Evolutionary conservation across 2,797 vertebrate species (phyloP).

Genomic region (Babyrousa celebensis): DNA sequence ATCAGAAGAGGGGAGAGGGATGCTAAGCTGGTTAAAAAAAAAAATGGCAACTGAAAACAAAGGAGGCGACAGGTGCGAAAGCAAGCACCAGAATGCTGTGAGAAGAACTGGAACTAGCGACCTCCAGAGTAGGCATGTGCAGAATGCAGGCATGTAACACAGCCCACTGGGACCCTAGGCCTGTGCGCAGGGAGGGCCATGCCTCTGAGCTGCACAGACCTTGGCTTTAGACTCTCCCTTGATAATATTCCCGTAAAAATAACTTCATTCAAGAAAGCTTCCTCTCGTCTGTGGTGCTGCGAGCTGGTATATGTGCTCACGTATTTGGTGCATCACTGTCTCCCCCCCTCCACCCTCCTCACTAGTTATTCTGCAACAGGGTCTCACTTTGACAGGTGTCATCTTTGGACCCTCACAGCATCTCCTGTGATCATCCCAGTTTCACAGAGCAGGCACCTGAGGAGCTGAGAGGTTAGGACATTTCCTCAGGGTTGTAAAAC

Average conservation of each 20-base stretch:
- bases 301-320: no score
- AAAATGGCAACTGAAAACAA: background rate
- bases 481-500: background rate
- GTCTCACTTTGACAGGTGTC: background rate
- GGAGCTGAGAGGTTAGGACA: background rate
- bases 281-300: no score
- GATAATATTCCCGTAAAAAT: background rate
- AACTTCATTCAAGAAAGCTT: background rate
- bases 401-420: accelerated
- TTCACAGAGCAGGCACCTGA: background rate
- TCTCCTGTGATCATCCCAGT: background rate
- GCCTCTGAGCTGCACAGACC: background rate
- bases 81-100: background rate
- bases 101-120: background rate
- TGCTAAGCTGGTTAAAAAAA: background rate
- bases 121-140: background rate
- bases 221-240: background rate
- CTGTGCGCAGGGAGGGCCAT: background rate
- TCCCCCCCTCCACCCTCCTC: background rate
- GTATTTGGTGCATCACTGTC: background rate
- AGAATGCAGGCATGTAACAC: accelerated
- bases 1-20: background rate
- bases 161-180: no score
- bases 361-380: background rate
- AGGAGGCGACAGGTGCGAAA: background rate